Evolutionary conservation across 2,113 vertebrate genomes (phyloP).

Genomic region (Coturnix japonica): DNA sequence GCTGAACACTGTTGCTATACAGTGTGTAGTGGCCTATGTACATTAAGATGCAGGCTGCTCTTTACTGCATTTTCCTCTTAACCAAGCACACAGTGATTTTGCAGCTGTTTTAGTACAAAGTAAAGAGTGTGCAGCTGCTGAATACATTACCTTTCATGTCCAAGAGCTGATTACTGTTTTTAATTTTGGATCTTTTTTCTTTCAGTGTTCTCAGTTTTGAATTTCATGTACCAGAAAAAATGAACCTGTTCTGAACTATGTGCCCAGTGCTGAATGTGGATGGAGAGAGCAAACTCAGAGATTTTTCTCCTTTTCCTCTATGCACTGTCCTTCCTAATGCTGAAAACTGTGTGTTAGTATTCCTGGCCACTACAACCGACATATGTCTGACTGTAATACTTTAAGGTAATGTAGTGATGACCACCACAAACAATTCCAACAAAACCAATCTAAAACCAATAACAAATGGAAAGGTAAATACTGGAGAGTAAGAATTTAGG

Average conservation of each 20-base stretch:
- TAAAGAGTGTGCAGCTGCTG: neutral
- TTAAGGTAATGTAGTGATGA: neutral
- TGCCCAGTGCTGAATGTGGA: neutral
- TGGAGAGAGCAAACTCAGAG: neutral
- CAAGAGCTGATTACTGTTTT: neutral
- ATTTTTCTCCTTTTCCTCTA: neutral
- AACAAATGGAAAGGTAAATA: neutral
- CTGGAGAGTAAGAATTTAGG: neutral
- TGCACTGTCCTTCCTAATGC: neutral
- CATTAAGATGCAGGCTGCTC: neutral
- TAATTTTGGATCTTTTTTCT: neutral
- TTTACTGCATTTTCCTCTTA: neutral
- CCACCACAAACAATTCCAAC: neutral
- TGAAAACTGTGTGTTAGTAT: neutral
- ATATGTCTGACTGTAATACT: neutral
- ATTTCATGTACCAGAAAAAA: neutral
- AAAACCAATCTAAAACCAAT: neutral
- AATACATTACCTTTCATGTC: neutral
- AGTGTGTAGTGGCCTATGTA: neutral
- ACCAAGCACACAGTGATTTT: neutral
- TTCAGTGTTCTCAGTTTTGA: neutral
- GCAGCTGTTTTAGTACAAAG: conserved; percentile 1
- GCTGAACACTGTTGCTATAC: neutral
- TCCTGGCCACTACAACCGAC: neutral
- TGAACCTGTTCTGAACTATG: neutral